Percentiles rank a stretch among this genome's conserved stretches.
These are phyloP conservation scores for Athrips mouffetella DNA, from an alignment of 2,888 invertebrate species.

Conservation along the genomic window DNA sequence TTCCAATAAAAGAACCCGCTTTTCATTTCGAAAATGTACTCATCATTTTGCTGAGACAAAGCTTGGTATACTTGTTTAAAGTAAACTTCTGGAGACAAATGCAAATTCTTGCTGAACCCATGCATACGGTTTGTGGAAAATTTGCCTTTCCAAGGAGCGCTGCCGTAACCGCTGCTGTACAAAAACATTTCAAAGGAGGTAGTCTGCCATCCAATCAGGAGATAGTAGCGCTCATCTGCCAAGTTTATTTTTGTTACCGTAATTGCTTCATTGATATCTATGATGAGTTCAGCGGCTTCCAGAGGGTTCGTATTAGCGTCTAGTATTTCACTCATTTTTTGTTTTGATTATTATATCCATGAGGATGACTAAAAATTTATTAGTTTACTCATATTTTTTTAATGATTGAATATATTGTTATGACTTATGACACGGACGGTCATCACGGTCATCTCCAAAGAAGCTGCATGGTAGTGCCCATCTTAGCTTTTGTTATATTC, in stretches of 20 bases:
- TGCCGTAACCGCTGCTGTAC: conserved; percentile 33
- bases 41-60: conserved; percentile 40
- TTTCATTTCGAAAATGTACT: conserved; percentile 54
- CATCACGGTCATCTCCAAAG: too few relatives aligned
- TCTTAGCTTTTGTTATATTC: too few relatives aligned
- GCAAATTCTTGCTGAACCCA: conserved; percentile 53
- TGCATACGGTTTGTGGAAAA: conserved; percentile 51
- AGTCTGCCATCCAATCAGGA: conserved; percentile 52
- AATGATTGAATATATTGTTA: too few relatives aligned
- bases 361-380: too few relatives aligned
- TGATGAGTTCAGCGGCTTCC: too few relatives aligned
- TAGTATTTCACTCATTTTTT: too few relatives aligned
- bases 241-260: conserved; percentile 49
- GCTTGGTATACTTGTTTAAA: conserved; percentile 40
- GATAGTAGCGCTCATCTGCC: conserved; percentile 38
- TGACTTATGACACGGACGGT: too few relatives aligned
- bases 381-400: too few relatives aligned
- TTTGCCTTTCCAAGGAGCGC: conserved; percentile 49
- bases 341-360: too few relatives aligned
- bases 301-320: too few relatives aligned
- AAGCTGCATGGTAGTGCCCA: too few relatives aligned
- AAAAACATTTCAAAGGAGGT: conserved; percentile 55
- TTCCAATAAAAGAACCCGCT: conserved; percentile 64
- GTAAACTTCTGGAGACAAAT: conserved; percentile 43
- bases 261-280: conserved; percentile 48